A percentile compares a stretch with the other conserved stretches of the same genome.
These are phyloP conservation scores for Macroteleia sp. DNA, from an alignment of 2,888 invertebrate species.

Conservation along the genomic window DNA sequence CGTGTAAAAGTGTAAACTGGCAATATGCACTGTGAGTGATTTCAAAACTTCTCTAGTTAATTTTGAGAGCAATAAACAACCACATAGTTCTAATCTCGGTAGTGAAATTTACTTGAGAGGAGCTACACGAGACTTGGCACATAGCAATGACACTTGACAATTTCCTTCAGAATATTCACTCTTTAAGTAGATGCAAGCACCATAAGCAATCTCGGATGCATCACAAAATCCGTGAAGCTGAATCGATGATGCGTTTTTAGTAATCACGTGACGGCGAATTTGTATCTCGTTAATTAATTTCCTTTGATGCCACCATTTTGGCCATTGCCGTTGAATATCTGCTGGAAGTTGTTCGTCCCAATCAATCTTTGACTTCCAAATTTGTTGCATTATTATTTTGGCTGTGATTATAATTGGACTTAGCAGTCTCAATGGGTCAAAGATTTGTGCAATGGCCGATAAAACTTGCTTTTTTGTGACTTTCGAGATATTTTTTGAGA, in stretches of 20 bases:
- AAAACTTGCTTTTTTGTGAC: not conserved
- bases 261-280: conserved; percentile 21
- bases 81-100: conserved; percentile 59
- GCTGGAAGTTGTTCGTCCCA: not conserved
- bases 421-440: not conserved
- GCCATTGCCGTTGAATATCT: not conserved
- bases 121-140: conserved; percentile 54
- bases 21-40: conserved; percentile 17
- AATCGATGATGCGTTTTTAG: no score
- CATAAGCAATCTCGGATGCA: conserved; percentile 15
- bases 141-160: conserved; percentile 30
- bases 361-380: not conserved
- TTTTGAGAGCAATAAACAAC: conserved; percentile 40
- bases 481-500: not conserved
- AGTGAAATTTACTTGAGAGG: conserved; percentile 52
- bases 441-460: conserved; percentile 1
- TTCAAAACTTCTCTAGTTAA: conserved; percentile 16
- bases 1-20: conserved; percentile 14
- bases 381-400: conserved; percentile 9
- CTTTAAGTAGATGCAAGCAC: conserved; percentile 5
- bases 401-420: not conserved
- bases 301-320: not conserved
- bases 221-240: conserved; percentile 12
- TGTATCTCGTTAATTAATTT: not conserved
- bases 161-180: not conserved